A percentile compares a stretch with the other conserved stretches of the same genome.
Evolutionary conservation across 2,113 vertebrate species (phyloP).

Genomic region (Sylvia atricapilla): DNA sequence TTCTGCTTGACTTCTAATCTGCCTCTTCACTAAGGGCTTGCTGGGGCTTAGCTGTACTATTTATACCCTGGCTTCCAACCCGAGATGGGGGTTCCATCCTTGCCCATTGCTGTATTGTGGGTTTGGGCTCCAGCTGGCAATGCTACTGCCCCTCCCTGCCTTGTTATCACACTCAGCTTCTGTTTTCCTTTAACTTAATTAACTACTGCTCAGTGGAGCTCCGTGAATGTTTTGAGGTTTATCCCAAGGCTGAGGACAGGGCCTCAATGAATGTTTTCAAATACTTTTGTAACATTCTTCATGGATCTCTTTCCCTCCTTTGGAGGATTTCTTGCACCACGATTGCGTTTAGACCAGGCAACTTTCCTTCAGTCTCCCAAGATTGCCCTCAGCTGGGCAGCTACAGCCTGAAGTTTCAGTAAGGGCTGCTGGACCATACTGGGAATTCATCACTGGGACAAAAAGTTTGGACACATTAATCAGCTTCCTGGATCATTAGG

Average conservation of each 20-base stretch:
- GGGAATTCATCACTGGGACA: background rate
- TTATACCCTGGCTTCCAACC: background rate
- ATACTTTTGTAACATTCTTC: background rate
- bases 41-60: background rate
- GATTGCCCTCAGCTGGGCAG: background rate
- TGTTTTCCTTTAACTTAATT: background rate
- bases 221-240: background rate
- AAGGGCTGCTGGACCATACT: background rate
- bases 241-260: background rate
- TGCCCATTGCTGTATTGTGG: background rate
- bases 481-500: background rate
- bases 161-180: background rate
- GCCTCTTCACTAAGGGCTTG: background rate
- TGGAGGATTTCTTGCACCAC: background rate
- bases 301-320: background rate
- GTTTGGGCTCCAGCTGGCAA: background rate
- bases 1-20: background rate
- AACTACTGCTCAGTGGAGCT: background rate
- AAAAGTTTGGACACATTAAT: background rate
- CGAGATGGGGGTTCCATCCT: background rate
- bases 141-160: background rate
- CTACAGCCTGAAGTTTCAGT: background rate
- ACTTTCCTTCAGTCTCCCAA: background rate
- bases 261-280: background rate
- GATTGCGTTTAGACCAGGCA: background rate